A percentile compares a stretch with the other conserved stretches of the same genome.
Evolutionary conservation across 2,797 vertebrate species (phyloP).

Genomic region (Neostethus bicornis): DNA sequence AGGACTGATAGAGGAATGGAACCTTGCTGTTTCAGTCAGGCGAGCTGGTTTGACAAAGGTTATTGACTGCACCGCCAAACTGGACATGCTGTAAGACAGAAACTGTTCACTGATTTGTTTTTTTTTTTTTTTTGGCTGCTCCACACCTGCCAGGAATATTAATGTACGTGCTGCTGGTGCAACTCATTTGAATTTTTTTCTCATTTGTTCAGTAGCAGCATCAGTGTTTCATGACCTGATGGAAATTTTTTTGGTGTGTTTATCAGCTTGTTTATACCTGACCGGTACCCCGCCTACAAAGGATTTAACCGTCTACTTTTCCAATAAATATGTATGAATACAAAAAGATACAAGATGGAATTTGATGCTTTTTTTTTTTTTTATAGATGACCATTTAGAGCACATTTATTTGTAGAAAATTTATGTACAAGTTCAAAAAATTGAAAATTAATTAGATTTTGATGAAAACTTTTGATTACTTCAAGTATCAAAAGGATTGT

Average conservation of each 20-base stretch:
- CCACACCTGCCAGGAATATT: slow-evolving; percentile 29
- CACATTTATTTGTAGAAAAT: too few species aligned
- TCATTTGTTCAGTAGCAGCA: slow-evolving; percentile 24
- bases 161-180: slow-evolving; percentile 26
- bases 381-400: slow-evolving; percentile 12
- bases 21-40: slow-evolving; percentile 9
- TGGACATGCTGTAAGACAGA: slow-evolving; percentile 34
- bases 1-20: slow-evolving; percentile 10
- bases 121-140: slow-evolving; percentile 50
- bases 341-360: slow-evolving; percentile 20
- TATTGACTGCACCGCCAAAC: slow-evolving; percentile 38
- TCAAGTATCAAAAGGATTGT: too few species aligned
- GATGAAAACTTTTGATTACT: too few species aligned
- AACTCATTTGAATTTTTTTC: slow-evolving; percentile 28
- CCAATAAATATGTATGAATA: slow-evolving; percentile 21
- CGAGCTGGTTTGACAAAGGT: slow-evolving; percentile 41
- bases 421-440: too few species aligned
- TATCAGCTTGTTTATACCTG: slow-evolving; percentile 29
- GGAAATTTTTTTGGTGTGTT: slow-evolving; percentile 26
- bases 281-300: slow-evolving; percentile 24
- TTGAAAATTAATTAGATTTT: too few species aligned
- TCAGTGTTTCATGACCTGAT: slow-evolving; percentile 47
- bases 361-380: slow-evolving; percentile 34
- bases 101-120: slow-evolving; percentile 54
- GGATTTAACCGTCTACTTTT: slow-evolving; percentile 31